Conservation (phyloP, 2,888 invertebrate species). For the Glaucopsyche alexis region DNA sequence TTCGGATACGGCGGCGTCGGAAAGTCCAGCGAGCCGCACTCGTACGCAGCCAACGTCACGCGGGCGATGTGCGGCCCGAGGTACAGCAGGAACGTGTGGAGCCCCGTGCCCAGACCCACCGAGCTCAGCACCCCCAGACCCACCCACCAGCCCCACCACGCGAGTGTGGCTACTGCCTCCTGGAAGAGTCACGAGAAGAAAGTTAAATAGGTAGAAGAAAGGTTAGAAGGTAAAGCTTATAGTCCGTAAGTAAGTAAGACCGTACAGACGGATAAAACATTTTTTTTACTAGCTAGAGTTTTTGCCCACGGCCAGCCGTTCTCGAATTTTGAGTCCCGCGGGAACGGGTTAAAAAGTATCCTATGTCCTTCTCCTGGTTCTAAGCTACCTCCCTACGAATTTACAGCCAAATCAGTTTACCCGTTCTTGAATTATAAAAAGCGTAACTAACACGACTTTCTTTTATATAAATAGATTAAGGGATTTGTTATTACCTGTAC, state of each 20-base stretch:
- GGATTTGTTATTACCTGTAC: constrained; percentile 74
- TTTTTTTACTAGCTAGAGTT: too few species aligned
- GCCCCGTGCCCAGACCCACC: constrained; percentile 97
- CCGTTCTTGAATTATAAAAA: too few species aligned
- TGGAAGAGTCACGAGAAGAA: constrained; percentile 12
- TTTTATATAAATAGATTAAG: too few species aligned
- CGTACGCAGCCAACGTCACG: constrained; percentile 98
- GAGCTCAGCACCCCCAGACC: constrained; percentile 97
- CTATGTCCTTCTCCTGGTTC: too few species aligned
- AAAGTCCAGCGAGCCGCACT: constrained; percentile 96
- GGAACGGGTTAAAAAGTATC: too few species aligned
- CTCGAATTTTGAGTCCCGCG: too few species aligned
- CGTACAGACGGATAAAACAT: too few species aligned
- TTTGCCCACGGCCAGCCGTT: too few species aligned
- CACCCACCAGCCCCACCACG: constrained; percentile 95
- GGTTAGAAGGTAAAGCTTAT: background rate
- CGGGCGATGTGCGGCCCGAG: constrained; percentile 99
- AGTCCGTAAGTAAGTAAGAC: too few species aligned
- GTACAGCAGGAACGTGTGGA: constrained; percentile 99
- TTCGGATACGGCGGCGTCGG: constrained; percentile 99
- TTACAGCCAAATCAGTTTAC: too few species aligned
- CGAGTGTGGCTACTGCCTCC: constrained; percentile 57
- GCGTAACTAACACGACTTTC: too few species aligned
- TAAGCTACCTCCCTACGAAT: too few species aligned
- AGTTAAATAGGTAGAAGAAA: background rate